Evolutionary conservation across 1,140 invertebrate genomes (phyloP).

Genomic region (Eueides isabella): DNA sequence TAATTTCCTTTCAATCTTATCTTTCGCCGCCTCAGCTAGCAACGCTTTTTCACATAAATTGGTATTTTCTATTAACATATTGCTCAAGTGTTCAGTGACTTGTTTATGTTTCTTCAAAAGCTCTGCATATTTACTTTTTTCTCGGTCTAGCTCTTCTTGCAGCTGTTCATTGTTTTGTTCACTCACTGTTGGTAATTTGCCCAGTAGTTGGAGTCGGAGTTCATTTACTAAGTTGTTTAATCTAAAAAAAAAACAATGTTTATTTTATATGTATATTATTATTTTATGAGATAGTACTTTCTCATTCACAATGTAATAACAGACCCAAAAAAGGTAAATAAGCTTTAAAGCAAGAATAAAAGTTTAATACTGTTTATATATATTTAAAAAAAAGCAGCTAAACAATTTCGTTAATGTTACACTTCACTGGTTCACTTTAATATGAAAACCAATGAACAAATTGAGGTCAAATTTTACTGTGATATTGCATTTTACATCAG

Average conservation of each 20-base stretch:
- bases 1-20: conserved; percentile 86
- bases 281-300: background rate
- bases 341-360: too few relatives aligned
- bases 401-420: too few relatives aligned
- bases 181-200: conserved; percentile 61
- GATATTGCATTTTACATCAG: too few relatives aligned
- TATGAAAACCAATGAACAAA: too few relatives aligned
- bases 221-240: conserved; percentile 87
- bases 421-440: too few relatives aligned
- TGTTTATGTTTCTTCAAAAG: conserved; percentile 84
- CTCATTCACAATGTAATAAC: background rate
- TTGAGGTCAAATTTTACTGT: too few relatives aligned
- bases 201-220: conserved; percentile 84
- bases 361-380: too few relatives aligned
- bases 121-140: conserved; percentile 73
- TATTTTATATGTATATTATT: background rate
- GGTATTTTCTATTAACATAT: conserved; percentile 83
- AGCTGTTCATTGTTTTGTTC: conserved; percentile 70
- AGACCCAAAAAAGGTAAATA: too few relatives aligned
- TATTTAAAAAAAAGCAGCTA: too few relatives aligned
- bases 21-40: conserved; percentile 84
- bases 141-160: conserved; percentile 81
- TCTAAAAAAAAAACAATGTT: conserved; percentile 52
- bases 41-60: conserved; percentile 85
- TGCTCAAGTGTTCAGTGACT: conserved; percentile 83